A percentile compares a stretch with the other conserved stretches of the same genome.
phyloP scores from a whole-genome alignment of 2,113 vertebrate species.

The Acanthisitta chloris region DNA sequence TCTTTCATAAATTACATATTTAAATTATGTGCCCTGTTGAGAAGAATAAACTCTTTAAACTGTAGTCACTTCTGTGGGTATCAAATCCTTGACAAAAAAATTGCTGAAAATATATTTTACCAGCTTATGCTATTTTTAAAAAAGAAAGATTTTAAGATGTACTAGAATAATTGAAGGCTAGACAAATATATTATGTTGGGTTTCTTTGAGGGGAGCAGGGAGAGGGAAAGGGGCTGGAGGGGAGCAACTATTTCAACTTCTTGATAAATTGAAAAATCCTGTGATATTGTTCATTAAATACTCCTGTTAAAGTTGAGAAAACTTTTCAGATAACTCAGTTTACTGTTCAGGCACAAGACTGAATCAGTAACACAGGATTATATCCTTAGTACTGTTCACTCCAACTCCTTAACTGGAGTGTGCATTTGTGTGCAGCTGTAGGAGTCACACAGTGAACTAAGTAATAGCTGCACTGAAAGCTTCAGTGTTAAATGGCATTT shows the following conservation, averaged over 20 bases:
- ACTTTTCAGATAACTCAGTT: neutral
- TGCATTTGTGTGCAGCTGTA: neutral
- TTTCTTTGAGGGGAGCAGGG: rapidly evolving
- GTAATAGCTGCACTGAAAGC: neutral
- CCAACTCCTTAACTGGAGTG: neutral
- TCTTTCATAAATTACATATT: neutral
- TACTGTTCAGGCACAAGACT: neutral
- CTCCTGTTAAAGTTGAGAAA: neutral
- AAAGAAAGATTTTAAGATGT: neutral
- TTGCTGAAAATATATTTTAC: neutral
- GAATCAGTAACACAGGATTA: neutral
- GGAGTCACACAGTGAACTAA: neutral
- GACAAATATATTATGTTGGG: neutral
- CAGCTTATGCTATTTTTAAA: neutral
- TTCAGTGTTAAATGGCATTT: neutral
- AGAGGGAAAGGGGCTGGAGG: rapidly evolving
- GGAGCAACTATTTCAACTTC: neutral
- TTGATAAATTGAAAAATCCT: neutral
- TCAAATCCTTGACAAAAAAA: neutral
- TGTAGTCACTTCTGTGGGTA: neutral
- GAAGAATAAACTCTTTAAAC: neutral
- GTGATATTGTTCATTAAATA: neutral
- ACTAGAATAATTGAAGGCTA: neutral
- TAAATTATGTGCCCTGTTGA: neutral
- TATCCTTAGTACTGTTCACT: neutral